Evolutionary conservation across 2,888 invertebrate genomes (phyloP).

Genomic region (Malthinus seriepunctatus): DNA sequence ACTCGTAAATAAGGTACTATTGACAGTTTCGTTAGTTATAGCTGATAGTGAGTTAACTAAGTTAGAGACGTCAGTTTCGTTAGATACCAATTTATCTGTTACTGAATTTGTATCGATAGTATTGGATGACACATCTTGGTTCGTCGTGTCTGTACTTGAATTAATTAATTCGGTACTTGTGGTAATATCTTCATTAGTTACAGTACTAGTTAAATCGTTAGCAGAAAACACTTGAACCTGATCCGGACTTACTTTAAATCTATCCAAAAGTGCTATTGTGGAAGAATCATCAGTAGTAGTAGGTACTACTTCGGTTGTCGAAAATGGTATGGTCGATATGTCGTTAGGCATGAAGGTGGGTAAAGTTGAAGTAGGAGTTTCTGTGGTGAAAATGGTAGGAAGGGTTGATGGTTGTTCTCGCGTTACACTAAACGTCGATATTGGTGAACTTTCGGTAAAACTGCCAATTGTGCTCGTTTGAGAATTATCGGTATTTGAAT

Average conservation of each 20-base stretch:
- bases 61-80: constrained; percentile 22
- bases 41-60: constrained; percentile 18
- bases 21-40: constrained; percentile 21
- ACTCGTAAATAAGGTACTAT: constrained; percentile 1
- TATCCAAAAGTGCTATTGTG: constrained; percentile 48
- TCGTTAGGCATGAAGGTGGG: background rate
- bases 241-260: constrained; percentile 52
- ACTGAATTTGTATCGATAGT: constrained; percentile 33
- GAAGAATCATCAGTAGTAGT: constrained; percentile 49
- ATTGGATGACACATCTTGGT: constrained; percentile 33
- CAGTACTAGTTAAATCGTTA: constrained; percentile 49
- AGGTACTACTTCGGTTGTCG: background rate
- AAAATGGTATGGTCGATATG: background rate
- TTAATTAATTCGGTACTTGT: constrained; percentile 57
- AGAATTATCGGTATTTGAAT: too few species aligned
- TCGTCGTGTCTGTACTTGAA: constrained; percentile 17
- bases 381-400: background rate
- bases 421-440: background rate
- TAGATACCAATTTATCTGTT: constrained; percentile 15
- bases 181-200: constrained; percentile 57
- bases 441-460: background rate
- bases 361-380: background rate
- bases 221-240: constrained; percentile 51
- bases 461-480: too few species aligned
- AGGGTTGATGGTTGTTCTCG: background rate